Conservation (phyloP, 2,888 invertebrate species). For the Hypercompe scribonia region DNA sequence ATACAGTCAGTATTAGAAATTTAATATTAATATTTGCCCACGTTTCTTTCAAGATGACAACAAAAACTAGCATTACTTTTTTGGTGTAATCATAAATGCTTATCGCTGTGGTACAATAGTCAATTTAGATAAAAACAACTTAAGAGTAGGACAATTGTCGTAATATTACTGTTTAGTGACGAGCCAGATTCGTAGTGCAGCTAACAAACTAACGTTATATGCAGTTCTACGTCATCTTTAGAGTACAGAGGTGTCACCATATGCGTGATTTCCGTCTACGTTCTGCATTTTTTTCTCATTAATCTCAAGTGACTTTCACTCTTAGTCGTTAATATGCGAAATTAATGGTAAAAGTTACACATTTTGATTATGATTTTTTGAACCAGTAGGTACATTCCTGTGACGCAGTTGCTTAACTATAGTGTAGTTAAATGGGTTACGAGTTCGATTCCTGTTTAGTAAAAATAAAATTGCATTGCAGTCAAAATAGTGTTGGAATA, state of each 20-base stretch:
- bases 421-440: too few species aligned
- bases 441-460: too few species aligned
- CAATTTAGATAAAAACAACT: constrained; percentile 29
- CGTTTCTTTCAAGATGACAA: too few species aligned
- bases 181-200: background rate
- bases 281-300: background rate
- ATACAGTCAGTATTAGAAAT: too few species aligned
- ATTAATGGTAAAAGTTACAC: background rate
- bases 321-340: background rate
- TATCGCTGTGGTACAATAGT: constrained; percentile 30
- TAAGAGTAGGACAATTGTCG: background rate
- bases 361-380: background rate
- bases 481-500: too few species aligned
- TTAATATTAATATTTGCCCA: too few species aligned
- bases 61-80: too few species aligned
- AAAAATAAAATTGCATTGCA: too few species aligned
- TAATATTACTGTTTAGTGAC: background rate
- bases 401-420: background rate
- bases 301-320: background rate
- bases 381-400: background rate
- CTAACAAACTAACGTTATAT: background rate
- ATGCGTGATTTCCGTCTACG: background rate
- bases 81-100: constrained; percentile 25
- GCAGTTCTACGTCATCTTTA: background rate
- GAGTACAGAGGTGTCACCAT: background rate